Base-by-base conservation (phyloP, 2,888 invertebrate genomes). In the Lasioglossum malachurum region DNA sequence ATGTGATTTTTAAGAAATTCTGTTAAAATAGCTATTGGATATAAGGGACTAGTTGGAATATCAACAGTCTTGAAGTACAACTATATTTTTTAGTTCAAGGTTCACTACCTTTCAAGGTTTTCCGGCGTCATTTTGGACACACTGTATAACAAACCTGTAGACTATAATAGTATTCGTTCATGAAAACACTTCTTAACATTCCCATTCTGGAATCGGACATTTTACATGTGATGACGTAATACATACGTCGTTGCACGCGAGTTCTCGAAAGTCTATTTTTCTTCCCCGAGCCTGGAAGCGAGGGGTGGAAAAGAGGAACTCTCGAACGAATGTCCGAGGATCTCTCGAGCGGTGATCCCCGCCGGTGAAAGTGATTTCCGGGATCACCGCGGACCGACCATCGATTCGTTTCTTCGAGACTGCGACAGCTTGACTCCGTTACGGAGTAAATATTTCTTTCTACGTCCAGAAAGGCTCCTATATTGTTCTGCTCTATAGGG, bases 281-380 rank as follows among this genome's bases (percentile, higher is more conserved):
- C 31, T 49, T 64, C n/a, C 16, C 14, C 19, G 19, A n/a, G 4
- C 23, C 10, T 5, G 31, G 16, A 23, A n/a, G 12, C 23, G 23
- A 35, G 77, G 46, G n/a, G n/a, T 7, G 27, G 19, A 60, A 16
- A 16, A 5, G 35, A 64, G 31, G 57, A 72, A 64, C 49, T 41
- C 67, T 77, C 27, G 38, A 69, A 53, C 31, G 31, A 75, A 78
- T 83, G 67, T 67, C 67, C 31, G 14, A 79, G 57, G 57, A 31
- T 69, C 71, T 76, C 73, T 75, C 74, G 49, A 53, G 35, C 76
- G 31, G 23, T 73, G 71, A 78, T 80, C 80, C 71, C 38, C 35
- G 69, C 4, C 38, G 80, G 60, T 71, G 67, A 78, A 78, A 86
- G 84, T 86, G 81, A 86, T 86, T 86, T 78, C 74, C 41, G 16